Evolutionary conservation across 2,797 vertebrate species (phyloP).

Genomic region (Premnoplex brunnescens): DNA sequence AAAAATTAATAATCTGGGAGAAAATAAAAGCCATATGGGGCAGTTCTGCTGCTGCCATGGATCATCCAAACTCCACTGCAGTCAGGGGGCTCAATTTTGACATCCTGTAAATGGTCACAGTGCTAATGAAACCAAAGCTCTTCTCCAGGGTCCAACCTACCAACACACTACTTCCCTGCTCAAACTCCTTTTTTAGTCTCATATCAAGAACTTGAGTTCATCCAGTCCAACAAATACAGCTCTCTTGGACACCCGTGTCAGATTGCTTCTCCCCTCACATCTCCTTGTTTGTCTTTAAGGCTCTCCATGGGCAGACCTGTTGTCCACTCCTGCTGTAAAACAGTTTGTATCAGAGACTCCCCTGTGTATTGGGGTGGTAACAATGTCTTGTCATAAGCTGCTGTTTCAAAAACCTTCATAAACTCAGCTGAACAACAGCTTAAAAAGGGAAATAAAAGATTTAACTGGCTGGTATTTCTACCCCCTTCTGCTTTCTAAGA

Average conservation of each 20-base stretch:
- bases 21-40: conserved; percentile 19
- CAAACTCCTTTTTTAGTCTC: neutral
- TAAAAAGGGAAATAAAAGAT: conserved; percentile 41
- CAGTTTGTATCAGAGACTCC: neutral
- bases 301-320: neutral
- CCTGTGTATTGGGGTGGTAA: neutral
- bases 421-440: conserved; percentile 40
- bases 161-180: neutral
- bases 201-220: neutral
- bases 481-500: conserved; percentile 68
- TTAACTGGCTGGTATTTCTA: conserved; percentile 58
- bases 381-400: neutral
- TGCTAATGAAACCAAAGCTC: neutral
- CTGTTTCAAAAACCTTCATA: conserved; percentile 62
- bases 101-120: neutral
- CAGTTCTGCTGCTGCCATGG: neutral
- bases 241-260: neutral
- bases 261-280: neutral
- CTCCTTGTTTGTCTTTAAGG: neutral
- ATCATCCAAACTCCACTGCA: neutral
- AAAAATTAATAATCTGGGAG: neutral
- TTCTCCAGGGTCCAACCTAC: neutral
- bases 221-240: neutral
- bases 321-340: neutral
- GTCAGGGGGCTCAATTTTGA: neutral